phyloP scores from a whole-genome alignment of 2,113 vertebrate genomes.

The Penelope pileata region DNA sequence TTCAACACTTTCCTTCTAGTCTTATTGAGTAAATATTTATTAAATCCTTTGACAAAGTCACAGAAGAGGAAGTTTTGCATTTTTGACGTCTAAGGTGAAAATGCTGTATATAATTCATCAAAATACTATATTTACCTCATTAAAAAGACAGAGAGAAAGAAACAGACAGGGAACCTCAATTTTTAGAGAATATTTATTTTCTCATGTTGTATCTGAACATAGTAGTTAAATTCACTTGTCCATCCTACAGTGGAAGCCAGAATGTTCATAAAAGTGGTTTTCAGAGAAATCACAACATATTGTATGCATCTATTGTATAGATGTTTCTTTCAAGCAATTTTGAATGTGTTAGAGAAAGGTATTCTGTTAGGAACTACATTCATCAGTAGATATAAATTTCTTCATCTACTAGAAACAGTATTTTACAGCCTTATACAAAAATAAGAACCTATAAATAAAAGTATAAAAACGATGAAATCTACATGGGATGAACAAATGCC shows the following conservation, averaged over 20 bases:
- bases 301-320: not conserved
- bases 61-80: not conserved
- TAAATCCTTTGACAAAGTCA: not conserved
- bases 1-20: not conserved
- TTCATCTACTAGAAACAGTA: not conserved
- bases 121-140: not conserved
- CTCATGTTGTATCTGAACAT: not conserved
- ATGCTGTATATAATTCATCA: not conserved
- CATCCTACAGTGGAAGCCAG: not conserved
- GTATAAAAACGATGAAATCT: not conserved
- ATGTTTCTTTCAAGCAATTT: not conserved
- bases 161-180: not conserved
- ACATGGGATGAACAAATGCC: not conserved
- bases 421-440: not conserved
- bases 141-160: not conserved
- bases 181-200: not conserved
- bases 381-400: not conserved
- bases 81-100: not conserved
- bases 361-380: not conserved
- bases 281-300: not conserved
- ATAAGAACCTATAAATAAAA: not conserved
- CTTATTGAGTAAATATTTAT: not conserved
- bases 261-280: not conserved
- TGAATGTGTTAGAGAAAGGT: not conserved
- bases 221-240: not conserved